Percentiles rank a stretch among this genome's conserved stretches.
phyloP scores from a whole-genome alignment of 2,113 vertebrate species.

The Trachemys scripta region DNA sequence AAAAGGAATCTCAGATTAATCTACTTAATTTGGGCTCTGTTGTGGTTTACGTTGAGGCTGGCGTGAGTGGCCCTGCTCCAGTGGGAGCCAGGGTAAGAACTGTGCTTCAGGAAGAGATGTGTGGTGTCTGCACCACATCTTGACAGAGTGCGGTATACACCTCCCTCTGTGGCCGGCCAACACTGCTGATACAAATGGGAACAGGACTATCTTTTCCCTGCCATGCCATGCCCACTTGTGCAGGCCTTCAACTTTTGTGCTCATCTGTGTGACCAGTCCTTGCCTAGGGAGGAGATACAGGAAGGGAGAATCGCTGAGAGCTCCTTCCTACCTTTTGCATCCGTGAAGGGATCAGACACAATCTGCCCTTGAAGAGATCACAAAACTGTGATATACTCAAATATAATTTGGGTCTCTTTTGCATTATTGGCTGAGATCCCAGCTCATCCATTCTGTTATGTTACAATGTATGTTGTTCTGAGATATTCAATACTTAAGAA shows the following conservation, averaged over 20 bases:
- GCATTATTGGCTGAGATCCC: not conserved
- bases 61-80: not conserved
- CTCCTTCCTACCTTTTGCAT: accelerated
- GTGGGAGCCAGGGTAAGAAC: not conserved
- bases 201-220: accelerated
- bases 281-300: not conserved
- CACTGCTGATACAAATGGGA: not conserved
- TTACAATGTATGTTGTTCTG: not conserved
- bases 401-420: not conserved
- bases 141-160: not conserved
- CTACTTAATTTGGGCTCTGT: not conserved
- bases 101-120: not conserved
- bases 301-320: not conserved
- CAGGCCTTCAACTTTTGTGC: not conserved
- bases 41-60: not conserved
- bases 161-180: not conserved
- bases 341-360: accelerated
- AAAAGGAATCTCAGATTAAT: not conserved
- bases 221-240: accelerated
- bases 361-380: not conserved
- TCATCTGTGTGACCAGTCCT: not conserved
- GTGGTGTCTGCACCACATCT: not conserved
- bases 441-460: not conserved
- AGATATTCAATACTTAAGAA: not conserved
- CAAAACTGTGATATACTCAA: not conserved